Evolutionary conservation across 1,140 invertebrate species (phyloP).

Genomic region (Lepidotrigona ventralis): DNA sequence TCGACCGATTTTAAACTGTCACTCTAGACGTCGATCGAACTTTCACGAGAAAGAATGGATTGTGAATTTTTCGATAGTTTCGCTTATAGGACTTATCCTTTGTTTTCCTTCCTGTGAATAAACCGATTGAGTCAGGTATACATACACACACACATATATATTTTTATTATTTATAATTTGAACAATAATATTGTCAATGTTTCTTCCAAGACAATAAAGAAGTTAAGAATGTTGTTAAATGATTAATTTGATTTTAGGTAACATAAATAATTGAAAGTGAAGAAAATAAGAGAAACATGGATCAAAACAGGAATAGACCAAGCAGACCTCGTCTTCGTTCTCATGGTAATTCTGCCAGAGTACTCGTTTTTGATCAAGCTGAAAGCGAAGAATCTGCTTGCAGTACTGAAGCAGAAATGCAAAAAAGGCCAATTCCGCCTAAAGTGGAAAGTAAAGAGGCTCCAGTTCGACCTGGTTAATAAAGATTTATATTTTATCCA

Average conservation of each 20-base stretch:
- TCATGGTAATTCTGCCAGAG: conserved; percentile 81
- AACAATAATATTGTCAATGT: neutral
- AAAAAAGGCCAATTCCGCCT: conserved; percentile 57
- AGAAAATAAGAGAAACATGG: conserved; percentile 64
- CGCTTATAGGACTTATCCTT: neutral
- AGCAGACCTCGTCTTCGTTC: conserved; percentile 78
- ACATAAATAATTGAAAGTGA: neutral
- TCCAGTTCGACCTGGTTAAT: conserved; percentile 73
- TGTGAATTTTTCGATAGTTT: conserved; percentile 22
- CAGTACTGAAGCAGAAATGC: conserved; percentile 65
- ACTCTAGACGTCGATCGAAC: conserved; percentile 18
- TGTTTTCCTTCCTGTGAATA: neutral
- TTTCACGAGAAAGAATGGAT: conserved; percentile 36
- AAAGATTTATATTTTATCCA: conserved; percentile 14
- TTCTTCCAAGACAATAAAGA: neutral
- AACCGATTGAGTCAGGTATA: conserved; percentile 19
- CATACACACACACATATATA: too few species aligned
- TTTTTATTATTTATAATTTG: neutral
- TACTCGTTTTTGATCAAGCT: conserved; percentile 80
- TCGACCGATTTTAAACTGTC: conserved; percentile 1
- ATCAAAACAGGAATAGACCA: conserved; percentile 75
- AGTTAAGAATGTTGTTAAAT: neutral
- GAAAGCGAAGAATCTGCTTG: conserved; percentile 70
- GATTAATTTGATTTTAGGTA: neutral
- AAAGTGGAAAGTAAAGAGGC: conserved; percentile 77